Conservation (phyloP, 2,888 invertebrate genomes). For the Chymomyza procnemis region DNA sequence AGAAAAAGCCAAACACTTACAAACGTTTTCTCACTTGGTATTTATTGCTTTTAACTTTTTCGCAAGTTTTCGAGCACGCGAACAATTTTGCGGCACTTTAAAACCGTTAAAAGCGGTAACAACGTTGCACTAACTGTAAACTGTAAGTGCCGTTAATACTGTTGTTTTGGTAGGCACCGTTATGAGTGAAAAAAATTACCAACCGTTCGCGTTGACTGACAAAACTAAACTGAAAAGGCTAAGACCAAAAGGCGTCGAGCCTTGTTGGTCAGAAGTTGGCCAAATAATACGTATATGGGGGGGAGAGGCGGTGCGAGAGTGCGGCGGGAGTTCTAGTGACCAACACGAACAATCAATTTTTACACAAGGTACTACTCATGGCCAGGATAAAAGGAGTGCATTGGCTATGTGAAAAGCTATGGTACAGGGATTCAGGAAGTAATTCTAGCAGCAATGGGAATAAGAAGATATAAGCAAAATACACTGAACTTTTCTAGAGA, state of each 20-base stretch:
- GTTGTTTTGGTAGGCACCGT: background rate
- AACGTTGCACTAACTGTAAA: background rate
- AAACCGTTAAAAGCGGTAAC: background rate
- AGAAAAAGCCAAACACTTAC: slow-evolving; percentile 18
- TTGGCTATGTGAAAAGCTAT: too few species aligned
- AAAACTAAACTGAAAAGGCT: slow-evolving; percentile 53
- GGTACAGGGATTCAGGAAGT: too few species aligned
- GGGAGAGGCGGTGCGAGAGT: background rate
- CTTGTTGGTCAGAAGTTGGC: slow-evolving; percentile 45
- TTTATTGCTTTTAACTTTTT: slow-evolving; percentile 3
- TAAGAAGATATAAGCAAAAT: too few species aligned
- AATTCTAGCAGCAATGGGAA: too few species aligned
- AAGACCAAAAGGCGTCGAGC: slow-evolving; percentile 19
- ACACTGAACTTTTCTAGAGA: too few species aligned
- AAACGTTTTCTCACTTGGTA: background rate
- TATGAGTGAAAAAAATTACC: background rate
- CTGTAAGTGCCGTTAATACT: background rate
- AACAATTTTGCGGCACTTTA: background rate
- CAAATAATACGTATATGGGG: slow-evolving; percentile 53
- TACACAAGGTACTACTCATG: background rate
- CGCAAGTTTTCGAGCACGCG: slow-evolving; percentile 11
- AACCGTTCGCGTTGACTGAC: slow-evolving; percentile 61
- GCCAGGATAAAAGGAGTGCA: too few species aligned
- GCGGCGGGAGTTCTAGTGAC: slow-evolving; percentile 15
- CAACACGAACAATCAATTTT: slow-evolving; percentile 61